Evolutionary conservation across 2,797 vertebrate genomes (phyloP).

Genomic region (Amphiprion clarkii): DNA sequence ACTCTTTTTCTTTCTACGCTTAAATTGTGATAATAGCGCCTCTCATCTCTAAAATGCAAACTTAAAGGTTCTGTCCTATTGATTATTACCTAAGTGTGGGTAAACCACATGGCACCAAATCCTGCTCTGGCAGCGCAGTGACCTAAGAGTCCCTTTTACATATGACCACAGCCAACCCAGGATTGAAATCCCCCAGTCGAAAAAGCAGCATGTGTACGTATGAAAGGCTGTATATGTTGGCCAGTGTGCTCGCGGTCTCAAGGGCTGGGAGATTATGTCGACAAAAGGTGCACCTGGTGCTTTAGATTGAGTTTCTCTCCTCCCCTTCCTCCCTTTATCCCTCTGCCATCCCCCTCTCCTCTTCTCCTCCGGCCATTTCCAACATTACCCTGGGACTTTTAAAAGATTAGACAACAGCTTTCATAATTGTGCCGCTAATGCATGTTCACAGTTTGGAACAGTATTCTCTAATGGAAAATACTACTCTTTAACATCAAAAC

Average conservation of each 20-base stretch:
- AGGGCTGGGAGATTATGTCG: constrained; percentile 84
- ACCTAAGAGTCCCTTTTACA: constrained; percentile 65
- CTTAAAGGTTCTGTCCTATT: constrained; percentile 32
- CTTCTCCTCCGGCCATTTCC: constrained; percentile 78
- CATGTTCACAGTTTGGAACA: constrained; percentile 61
- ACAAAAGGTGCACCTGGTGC: constrained; percentile 87
- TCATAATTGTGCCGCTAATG: constrained; percentile 76
- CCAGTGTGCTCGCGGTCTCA: constrained; percentile 75
- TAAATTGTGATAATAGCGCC: background rate
- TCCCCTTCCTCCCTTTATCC: constrained; percentile 75
- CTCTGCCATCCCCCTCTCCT: constrained; percentile 75
- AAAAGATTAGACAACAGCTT: constrained; percentile 81
- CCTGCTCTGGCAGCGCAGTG: constrained; percentile 29
- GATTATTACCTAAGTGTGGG: constrained; percentile 30
- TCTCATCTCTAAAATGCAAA: background rate
- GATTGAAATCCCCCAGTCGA: constrained; percentile 60
- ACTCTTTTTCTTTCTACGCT: background rate
- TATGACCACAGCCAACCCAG: constrained; percentile 52
- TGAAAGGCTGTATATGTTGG: constrained; percentile 77
- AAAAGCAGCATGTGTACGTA: constrained; percentile 72
- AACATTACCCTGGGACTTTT: constrained; percentile 82
- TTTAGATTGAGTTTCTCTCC: constrained; percentile 84
- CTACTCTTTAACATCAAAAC: constrained; percentile 41
- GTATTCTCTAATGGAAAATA: constrained; percentile 58
- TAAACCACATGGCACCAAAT: constrained; percentile 41